Conservation (phyloP, 1,140 invertebrate species). For the Saccostrea echinata region DNA sequence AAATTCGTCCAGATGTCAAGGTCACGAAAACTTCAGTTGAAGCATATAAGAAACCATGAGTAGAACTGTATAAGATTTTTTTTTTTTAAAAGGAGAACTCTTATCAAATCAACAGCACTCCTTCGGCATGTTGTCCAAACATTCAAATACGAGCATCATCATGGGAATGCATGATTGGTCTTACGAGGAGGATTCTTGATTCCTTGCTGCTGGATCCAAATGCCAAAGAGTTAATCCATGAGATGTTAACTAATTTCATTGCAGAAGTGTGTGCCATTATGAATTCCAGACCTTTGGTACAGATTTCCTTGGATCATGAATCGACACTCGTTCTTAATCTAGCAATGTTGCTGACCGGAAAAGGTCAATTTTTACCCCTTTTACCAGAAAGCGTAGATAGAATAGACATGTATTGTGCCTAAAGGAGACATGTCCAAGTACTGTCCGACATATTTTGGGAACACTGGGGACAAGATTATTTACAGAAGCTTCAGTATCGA, state of each 20-base stretch:
- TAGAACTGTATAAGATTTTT: too few species aligned
- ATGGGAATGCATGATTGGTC: too few species aligned
- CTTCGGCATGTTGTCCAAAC: too few species aligned
- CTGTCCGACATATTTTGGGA: constrained; percentile 58
- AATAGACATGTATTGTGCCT: constrained; percentile 45
- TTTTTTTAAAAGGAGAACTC: too few species aligned
- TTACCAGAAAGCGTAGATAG: background rate
- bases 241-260: constrained; percentile 48
- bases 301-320: constrained; percentile 51
- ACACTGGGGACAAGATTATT: constrained; percentile 50
- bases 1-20: too few species aligned
- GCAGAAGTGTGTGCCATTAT: constrained; percentile 53
- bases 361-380: background rate
- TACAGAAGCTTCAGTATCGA: constrained; percentile 25
- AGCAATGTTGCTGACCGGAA: constrained; percentile 50
- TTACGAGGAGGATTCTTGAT: background rate
- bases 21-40: too few species aligned
- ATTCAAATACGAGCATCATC: too few species aligned
- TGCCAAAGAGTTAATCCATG: constrained; percentile 43
- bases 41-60: too few species aligned
- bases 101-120: too few species aligned
- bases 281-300: constrained; percentile 53
- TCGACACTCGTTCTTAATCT: constrained; percentile 48
- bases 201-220: background rate
- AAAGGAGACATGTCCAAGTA: constrained; percentile 58